These are phyloP conservation scores for Julus scanicus DNA, from an alignment of 2,888 invertebrate species.

Conservation along the genomic window DNA sequence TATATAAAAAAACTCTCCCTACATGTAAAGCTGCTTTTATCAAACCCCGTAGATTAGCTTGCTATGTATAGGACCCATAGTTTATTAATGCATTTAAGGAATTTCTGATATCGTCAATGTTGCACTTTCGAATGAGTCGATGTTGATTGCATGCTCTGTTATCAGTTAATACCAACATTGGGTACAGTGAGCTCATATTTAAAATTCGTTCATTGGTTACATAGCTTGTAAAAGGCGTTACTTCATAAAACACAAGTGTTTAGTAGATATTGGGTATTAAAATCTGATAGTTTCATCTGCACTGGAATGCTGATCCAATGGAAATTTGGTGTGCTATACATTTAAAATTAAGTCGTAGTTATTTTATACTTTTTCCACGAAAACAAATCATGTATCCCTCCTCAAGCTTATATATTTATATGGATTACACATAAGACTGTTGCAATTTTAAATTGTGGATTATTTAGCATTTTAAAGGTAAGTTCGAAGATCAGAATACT, in stretches of 20 bases:
- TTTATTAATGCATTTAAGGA: background rate
- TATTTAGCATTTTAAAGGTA: background rate
- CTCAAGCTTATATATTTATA: background rate
- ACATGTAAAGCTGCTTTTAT: background rate
- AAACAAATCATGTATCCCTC: background rate
- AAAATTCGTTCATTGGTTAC: background rate
- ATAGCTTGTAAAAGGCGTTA: background rate
- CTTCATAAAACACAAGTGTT: constrained; percentile 16
- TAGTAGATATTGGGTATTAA: background rate
- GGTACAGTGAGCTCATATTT: background rate
- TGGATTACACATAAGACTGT: background rate
- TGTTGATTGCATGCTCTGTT: background rate
- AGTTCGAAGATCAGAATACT: background rate
- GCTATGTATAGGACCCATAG: background rate
- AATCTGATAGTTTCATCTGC: constrained; percentile 21
- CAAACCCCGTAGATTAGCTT: background rate
- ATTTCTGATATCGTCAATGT: background rate
- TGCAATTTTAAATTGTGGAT: background rate
- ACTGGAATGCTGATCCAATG: constrained; percentile 10
- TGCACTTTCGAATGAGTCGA: background rate
- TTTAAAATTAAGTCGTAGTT: background rate
- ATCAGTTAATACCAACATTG: background rate
- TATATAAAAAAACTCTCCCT: background rate
- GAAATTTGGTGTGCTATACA: background rate
- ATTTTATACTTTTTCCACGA: background rate